Evolutionary conservation across 2,797 vertebrate species (phyloP).

Genomic region (Etheostoma nigrum): DNA sequence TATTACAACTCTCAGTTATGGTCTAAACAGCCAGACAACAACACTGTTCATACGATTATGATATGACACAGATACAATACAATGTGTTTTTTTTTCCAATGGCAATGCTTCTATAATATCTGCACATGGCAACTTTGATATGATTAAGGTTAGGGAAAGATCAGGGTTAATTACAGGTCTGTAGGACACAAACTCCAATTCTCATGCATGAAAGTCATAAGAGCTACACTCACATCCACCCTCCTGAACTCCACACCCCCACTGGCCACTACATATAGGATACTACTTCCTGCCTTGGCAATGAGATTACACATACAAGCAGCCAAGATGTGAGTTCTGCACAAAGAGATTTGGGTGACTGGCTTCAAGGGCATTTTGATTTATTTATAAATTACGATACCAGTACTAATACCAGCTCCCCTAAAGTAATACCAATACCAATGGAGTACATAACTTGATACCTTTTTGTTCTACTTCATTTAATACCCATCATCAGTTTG

Average conservation of each 20-base stretch:
- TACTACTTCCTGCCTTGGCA: background rate
- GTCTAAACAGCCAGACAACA: background rate
- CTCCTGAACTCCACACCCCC: background rate
- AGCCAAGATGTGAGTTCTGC: background rate
- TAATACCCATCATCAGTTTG: no score
- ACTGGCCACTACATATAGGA: background rate
- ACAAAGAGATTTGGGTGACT: background rate
- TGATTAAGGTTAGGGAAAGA: background rate
- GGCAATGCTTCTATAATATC: background rate
- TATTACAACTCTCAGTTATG: slow-evolving; percentile 4
- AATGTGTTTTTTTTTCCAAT: background rate
- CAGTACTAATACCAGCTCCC: no score
- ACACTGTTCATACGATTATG: background rate
- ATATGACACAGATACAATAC: no score
- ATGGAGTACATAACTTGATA: no score
- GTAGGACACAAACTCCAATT: background rate
- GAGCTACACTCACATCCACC: background rate
- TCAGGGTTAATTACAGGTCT: background rate
- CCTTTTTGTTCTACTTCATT: no score
- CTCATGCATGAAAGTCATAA: background rate
- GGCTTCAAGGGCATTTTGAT: background rate
- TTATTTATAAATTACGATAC: no score
- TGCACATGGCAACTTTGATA: background rate
- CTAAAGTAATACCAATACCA: no score
- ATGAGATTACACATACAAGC: background rate